Evolutionary conservation across 2,113 vertebrate genomes (phyloP).

Genomic region (Pituophis catenifer): DNA sequence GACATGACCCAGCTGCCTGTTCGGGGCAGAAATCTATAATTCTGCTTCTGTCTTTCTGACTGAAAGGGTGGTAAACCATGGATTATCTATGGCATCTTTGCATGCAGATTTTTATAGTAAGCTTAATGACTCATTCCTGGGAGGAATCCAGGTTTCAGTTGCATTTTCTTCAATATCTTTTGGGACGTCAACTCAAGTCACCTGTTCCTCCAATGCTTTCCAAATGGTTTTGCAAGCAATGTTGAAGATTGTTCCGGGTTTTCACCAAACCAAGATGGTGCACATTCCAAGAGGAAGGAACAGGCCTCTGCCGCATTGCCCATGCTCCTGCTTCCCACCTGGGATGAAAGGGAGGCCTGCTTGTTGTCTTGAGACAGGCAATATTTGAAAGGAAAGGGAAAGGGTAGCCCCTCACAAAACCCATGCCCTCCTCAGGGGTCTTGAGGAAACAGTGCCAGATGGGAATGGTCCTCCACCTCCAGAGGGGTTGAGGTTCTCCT

Average conservation of each 20-base stretch:
- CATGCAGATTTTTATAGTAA: not conserved
- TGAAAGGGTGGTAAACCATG: not conserved
- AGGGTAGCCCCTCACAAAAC: not conserved
- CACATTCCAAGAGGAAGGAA: not conserved
- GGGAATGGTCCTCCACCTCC: not conserved
- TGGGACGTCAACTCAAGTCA: not conserved
- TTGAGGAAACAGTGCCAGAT: not conserved
- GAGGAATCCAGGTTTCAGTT: not conserved
- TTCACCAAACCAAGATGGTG: not conserved
- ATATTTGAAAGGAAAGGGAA: not conserved
- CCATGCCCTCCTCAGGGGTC: not conserved
- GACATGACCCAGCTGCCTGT: not conserved
- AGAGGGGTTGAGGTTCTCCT: not conserved
- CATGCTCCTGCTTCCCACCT: not conserved
- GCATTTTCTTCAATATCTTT: not conserved
- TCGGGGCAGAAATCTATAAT: not conserved
- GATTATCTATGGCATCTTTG: not conserved
- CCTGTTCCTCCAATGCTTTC: not conserved
- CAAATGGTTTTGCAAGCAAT: not conserved
- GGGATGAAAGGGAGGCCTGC: not conserved
- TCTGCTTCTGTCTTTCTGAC: not conserved
- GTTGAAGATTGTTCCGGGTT: not conserved
- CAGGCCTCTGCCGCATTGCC: not conserved
- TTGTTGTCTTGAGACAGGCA: not conserved
- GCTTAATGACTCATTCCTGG: not conserved